Evolutionary conservation across 2,888 invertebrate genomes (phyloP), one percentile per base, ranked within the genome.

Genomic region (Zootermopsis nevadensis): DNA sequence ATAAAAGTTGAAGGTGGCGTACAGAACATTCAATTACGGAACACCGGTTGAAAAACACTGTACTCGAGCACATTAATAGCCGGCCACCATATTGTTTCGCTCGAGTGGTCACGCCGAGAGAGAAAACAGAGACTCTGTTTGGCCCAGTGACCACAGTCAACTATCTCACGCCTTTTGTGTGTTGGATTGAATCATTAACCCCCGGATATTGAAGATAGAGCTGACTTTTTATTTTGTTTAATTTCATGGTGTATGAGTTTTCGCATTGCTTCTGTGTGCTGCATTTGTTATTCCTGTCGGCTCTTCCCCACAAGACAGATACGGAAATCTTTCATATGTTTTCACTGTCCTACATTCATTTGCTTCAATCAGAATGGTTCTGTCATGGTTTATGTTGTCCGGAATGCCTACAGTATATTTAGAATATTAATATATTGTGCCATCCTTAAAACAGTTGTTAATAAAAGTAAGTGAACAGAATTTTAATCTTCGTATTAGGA

Each of bases 121-220:
- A 10, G 74, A 74, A 38, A 74, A 74, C n/a, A 74, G 74, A 38
- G 31, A 38, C 38, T 74, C n/a, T 38, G 3, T 7, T 38, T 38
- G 33, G 12, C 33, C 35, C 38, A 35, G 22, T 74, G 74, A 74
- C 74, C 38, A 74, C 74, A 42, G 74, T 38, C 74, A 74, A 74
- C 74, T 38, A 42, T 38, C 74, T 74, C 74, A 74, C 74, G 74
- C 74, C 74, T 38, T 74, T 74, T 74, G 74, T 38, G 74, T 74
- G 35, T 74, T 38, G n/a, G 38, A 74, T 74, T 74, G 74, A 74
- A 74, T 74, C 74, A 74, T 74, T 74, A 74, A 74, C 74, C 74
- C n/a, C 38, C n/a, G 74, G 38, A 74, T 74, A 38, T 74, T 38
- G 35, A 27, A 60, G 60, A 27, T 60, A 60, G n/a, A 60, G 8